A percentile compares a stretch with the other conserved stretches of the same genome.
Evolutionary conservation across 2,113 vertebrate species (phyloP).

Genomic region (Oxyruncus cristatus): DNA sequence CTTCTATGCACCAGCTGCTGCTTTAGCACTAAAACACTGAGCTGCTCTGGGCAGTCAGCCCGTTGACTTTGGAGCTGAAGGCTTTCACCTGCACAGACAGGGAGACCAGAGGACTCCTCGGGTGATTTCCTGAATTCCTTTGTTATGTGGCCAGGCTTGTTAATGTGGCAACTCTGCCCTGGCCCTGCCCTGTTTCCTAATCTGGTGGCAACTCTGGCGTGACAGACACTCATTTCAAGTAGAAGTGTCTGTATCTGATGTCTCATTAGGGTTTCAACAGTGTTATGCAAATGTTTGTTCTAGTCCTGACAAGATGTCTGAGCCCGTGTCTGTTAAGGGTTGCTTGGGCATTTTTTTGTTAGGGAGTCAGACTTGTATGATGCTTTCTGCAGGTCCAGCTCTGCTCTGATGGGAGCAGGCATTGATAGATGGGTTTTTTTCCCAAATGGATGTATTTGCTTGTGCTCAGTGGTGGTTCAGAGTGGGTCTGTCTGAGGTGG

Average conservation of each 20-base stretch:
- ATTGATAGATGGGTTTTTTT: not conserved
- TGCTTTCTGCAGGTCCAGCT: not conserved
- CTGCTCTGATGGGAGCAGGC: not conserved
- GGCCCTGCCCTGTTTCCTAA: not conserved
- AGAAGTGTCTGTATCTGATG: not conserved
- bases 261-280: not conserved
- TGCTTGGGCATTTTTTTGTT: not conserved
- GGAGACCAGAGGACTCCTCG: not conserved
- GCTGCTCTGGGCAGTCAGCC: not conserved
- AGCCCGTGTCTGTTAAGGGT: not conserved
- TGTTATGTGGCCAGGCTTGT: not conserved
- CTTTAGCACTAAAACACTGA: not conserved
- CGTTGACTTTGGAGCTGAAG: not conserved
- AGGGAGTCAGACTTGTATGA: rapidly evolving
- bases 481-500: not conserved
- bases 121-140: conserved; percentile 8
- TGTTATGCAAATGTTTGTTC: not conserved
- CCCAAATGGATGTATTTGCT: not conserved
- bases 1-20: conserved; percentile 5
- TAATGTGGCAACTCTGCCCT: not conserved
- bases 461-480: not conserved
- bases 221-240: not conserved
- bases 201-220: not conserved
- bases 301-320: not conserved
- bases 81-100: not conserved